Evolutionary conservation across 2,113 vertebrate species (phyloP).

Genomic region (Pao palembangensis): DNA sequence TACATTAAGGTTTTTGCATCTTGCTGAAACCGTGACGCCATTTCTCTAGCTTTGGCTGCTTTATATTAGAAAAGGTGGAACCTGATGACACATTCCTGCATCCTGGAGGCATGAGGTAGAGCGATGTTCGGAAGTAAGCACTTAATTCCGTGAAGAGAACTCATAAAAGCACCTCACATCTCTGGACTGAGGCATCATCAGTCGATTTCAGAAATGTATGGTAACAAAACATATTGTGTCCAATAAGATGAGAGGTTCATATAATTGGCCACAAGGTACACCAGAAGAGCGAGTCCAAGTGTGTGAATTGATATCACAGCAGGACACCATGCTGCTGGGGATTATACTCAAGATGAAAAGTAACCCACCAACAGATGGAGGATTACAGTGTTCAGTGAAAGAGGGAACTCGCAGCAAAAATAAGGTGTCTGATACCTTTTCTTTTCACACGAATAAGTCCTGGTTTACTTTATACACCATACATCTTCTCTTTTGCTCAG

Average conservation of each 20-base stretch:
- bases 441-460: constrained; percentile 31
- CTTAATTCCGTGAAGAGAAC: constrained; percentile 35
- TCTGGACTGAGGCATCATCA: constrained; percentile 7
- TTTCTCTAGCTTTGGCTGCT: constrained; percentile 54
- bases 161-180: constrained; percentile 33
- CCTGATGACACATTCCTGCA: constrained; percentile 50
- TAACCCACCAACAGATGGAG: constrained; percentile 50
- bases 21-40: constrained; percentile 52
- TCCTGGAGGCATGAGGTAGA: constrained; percentile 39
- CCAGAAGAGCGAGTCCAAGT: constrained; percentile 28
- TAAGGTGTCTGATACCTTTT: constrained; percentile 52
- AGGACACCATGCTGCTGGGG: constrained; percentile 50
- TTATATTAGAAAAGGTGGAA: constrained; percentile 58
- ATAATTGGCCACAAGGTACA: neutral
- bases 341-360: constrained; percentile 62
- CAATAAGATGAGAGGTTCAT: neutral
- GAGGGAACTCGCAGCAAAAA: constrained; percentile 51
- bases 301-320: constrained; percentile 67
- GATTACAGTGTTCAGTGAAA: constrained; percentile 62
- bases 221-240: neutral
- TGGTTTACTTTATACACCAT: constrained; percentile 14
- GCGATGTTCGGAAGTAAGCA: constrained; percentile 44
- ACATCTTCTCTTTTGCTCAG: constrained; percentile 3
- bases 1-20: constrained; percentile 35
- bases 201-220: neutral